phyloP scores from a whole-genome alignment of 2,113 vertebrate genomes.

The Pseudonaja textilis region DNA sequence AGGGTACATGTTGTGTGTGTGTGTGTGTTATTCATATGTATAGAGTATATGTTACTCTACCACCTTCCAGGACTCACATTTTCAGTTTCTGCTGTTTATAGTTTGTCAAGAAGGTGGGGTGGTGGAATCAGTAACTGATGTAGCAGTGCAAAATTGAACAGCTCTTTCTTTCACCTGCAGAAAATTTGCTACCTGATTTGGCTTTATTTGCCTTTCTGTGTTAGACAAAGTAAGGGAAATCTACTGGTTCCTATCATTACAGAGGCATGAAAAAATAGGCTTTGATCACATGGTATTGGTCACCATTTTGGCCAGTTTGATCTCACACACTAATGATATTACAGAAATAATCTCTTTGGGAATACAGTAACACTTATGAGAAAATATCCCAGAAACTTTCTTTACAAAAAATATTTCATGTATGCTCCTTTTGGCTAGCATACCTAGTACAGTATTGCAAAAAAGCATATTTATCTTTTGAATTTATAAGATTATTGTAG shows the following conservation, averaged over 20 bases:
- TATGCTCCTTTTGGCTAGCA: neutral
- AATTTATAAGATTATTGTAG: slow-evolving; percentile 1
- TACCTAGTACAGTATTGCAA: neutral
- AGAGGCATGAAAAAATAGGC: neutral
- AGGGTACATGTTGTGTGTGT: too few species aligned
- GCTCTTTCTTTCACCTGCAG: neutral
- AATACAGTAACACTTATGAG: neutral
- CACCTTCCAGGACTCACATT: neutral
- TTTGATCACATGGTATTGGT: neutral
- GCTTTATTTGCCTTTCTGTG: neutral
- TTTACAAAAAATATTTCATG: neutral
- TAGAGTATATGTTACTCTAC: too few species aligned
- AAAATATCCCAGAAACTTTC: neutral
- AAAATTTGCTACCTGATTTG: neutral
- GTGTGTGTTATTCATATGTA: too few species aligned
- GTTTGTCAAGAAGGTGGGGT: too few species aligned
- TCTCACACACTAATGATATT: neutral
- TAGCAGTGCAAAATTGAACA: neutral
- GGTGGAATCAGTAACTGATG: neutral
- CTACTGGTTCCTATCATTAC: neutral
- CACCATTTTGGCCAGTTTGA: neutral
- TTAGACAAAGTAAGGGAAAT: neutral
- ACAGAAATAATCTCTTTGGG: neutral
- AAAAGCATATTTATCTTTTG: slow-evolving; percentile 1
- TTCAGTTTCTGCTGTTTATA: neutral